These are phyloP conservation scores for Chaetogeoica ovagalla DNA, from an alignment of 2,888 invertebrate genomes.

Conservation along the genomic window DNA sequence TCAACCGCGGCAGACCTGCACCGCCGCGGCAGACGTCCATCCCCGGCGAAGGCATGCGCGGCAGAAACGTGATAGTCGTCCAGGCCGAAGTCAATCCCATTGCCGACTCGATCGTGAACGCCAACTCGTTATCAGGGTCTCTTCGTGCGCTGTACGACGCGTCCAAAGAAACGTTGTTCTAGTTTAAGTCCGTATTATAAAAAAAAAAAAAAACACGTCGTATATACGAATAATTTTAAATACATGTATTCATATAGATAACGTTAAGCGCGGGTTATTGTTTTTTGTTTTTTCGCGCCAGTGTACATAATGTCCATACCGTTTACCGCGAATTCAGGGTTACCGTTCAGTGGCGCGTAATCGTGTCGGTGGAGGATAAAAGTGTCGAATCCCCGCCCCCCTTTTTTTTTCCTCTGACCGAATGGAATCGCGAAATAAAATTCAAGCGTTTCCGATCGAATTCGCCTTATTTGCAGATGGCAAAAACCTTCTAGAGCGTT, in stretches of 20 bases:
- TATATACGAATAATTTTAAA: too few relatives aligned
- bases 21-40: too few relatives aligned
- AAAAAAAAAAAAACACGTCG: too few relatives aligned
- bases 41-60: not conserved
- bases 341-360: not conserved
- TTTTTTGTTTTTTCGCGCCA: not conserved
- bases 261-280: not conserved
- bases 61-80: conserved; percentile 45
- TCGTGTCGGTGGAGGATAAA: too few relatives aligned
- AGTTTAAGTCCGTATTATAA: conserved; percentile 20
- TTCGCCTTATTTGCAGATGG: too few relatives aligned
- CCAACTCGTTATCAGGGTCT: conserved; percentile 51
- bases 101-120: conserved; percentile 46
- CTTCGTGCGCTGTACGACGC: conserved; percentile 46
- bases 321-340: not conserved
- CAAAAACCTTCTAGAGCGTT: too few relatives aligned
- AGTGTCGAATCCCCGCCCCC: too few relatives aligned
- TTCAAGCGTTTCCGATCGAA: too few relatives aligned
- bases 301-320: not conserved
- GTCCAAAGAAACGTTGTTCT: conserved; percentile 50
- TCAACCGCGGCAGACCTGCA: conserved; percentile 13
- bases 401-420: too few relatives aligned
- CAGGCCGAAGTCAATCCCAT: conserved; percentile 47
- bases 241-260: not conserved
- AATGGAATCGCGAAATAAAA: too few relatives aligned